A percentile compares a stretch with the other conserved stretches of the same genome.
Evolutionary conservation across 2,888 invertebrate genomes (phyloP).

Genomic region (Macrosiphum euphorbiae): DNA sequence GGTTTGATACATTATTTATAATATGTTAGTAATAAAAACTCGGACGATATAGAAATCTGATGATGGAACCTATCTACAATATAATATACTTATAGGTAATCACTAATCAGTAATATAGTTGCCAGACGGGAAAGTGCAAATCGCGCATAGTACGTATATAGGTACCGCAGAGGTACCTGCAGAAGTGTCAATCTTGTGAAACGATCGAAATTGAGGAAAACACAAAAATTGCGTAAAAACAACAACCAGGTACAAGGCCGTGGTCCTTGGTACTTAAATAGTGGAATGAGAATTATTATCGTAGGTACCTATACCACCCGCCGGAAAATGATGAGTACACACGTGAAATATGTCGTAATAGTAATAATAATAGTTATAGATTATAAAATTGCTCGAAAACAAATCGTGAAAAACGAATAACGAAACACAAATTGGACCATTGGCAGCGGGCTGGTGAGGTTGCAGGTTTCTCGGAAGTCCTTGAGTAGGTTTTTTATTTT

Average conservation of each 20-base stretch:
- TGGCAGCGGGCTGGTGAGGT: neutral
- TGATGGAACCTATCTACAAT: neutral
- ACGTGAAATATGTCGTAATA: neutral
- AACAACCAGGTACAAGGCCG: neutral
- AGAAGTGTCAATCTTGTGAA: neutral
- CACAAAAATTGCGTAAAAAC: neutral
- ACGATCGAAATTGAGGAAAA: neutral
- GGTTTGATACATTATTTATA: neutral
- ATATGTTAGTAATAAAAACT: neutral
- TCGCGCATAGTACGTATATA: neutral
- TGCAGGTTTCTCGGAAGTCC: constrained; percentile 24
- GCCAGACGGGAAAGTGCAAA: neutral
- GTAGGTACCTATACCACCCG: neutral
- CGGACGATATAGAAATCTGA: neutral
- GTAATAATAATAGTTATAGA: neutral
- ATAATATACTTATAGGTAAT: neutral
- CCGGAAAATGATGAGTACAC: neutral
- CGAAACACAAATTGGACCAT: neutral
- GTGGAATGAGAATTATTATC: neutral
- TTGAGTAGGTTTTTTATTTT: constrained; percentile 44
- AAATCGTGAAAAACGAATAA: neutral
- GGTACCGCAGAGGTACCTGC: neutral
- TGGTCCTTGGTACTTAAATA: neutral
- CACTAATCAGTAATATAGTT: neutral
- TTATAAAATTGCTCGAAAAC: neutral